Percentiles rank a stretch among this genome's conserved stretches.
These are phyloP conservation scores for Halichondria panicea DNA, from an alignment of 37 sponge, comb jelly and placozoan species.

Conservation along the genomic window DNA sequence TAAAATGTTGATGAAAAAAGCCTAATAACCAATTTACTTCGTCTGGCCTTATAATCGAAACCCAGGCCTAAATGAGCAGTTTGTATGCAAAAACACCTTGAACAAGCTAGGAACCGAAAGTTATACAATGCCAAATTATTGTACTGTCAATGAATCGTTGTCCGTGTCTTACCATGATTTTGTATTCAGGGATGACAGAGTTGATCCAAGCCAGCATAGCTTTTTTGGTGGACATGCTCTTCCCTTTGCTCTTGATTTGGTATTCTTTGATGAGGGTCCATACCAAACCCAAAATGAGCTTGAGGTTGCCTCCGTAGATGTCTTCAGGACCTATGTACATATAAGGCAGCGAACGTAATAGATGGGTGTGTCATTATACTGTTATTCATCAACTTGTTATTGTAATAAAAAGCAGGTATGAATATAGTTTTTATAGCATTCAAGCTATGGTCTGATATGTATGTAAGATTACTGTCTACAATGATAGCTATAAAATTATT, in stretches of 20 bases:
- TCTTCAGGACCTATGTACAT: slow-evolving; percentile 70
- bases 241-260: slow-evolving; percentile 79
- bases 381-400: background rate
- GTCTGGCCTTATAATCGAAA: no score
- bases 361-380: background rate
- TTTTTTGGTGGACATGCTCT: slow-evolving; percentile 68
- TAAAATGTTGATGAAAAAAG: no score
- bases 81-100: no score
- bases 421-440: background rate
- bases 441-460: no score
- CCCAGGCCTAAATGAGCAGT: no score
- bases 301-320: slow-evolving; percentile 88
- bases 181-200: slow-evolving; percentile 66
- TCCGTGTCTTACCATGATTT: no score
- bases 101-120: no score
- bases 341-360: no score
- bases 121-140: no score
- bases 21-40: no score
- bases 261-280: slow-evolving; percentile 93
- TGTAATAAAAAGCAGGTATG: slow-evolving; percentile 5
- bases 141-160: no score
- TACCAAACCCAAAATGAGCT: slow-evolving; percentile 92
- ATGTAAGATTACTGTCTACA: background rate
- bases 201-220: slow-evolving; percentile 92
- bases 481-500: background rate